phyloP scores from a whole-genome alignment of 1,140 invertebrate genomes.

The Mamestra configurata region DNA sequence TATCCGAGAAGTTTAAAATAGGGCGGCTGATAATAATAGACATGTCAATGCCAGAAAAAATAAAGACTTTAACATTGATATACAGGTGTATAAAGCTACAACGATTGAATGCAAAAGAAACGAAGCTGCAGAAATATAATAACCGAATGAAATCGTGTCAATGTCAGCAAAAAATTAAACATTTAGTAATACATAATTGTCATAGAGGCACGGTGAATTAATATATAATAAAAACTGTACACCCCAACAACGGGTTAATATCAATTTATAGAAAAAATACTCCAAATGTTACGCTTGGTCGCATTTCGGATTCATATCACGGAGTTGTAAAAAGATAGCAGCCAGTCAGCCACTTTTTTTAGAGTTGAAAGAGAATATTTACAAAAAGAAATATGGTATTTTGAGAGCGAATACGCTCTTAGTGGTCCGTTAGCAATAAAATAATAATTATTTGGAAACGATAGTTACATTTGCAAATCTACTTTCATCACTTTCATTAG shows the following conservation, averaged over 20 bases:
- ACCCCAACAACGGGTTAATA: conserved; percentile 6
- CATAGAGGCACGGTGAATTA: conserved; percentile 19
- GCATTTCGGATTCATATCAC: conserved; percentile 3
- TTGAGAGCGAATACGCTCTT: not conserved
- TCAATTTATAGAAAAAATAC: not conserved
- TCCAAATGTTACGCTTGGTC: not conserved
- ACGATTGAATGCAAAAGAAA: not conserved
- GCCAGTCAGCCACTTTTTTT: not conserved
- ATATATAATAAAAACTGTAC: conserved; percentile 18
- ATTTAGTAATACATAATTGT: not conserved
- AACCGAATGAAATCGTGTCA: conserved; percentile 32
- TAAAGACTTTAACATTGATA: not conserved
- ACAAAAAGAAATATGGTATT: not conserved
- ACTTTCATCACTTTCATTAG: conserved; percentile 27
- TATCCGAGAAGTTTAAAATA: too few relatives aligned
- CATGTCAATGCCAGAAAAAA: not conserved
- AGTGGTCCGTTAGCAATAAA: not conserved
- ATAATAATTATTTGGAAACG: conserved; percentile 4
- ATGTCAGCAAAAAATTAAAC: conserved; percentile 17
- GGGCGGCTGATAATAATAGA: not conserved
- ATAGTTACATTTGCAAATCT: not conserved
- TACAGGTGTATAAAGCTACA: not conserved
- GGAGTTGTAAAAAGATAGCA: not conserved
- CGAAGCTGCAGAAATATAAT: conserved; percentile 1
- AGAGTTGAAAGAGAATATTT: not conserved